These are phyloP conservation scores for Kryptolebias ocellatus DNA, from an alignment of 2,797 vertebrate genomes.

Conservation along the genomic window DNA sequence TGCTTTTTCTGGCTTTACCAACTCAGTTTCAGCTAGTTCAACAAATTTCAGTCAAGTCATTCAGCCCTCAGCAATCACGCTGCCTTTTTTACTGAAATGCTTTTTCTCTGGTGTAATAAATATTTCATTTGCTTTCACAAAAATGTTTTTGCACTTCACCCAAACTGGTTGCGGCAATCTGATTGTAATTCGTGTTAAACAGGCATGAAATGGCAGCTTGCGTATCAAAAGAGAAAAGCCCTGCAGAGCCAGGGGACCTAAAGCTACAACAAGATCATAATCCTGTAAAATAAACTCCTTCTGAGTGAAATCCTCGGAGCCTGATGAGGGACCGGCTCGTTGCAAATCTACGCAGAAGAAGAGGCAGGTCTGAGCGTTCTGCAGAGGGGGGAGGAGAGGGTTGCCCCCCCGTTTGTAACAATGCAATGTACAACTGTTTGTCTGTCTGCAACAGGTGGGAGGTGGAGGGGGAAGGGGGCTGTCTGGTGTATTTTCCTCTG, in stretches of 20 bases:
- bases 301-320: conserved; percentile 43
- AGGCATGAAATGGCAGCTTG: neutral
- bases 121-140: too few relatives aligned
- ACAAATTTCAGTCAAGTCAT: too few relatives aligned
- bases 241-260: conserved; percentile 12
- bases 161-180: too few relatives aligned
- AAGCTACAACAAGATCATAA: conserved; percentile 35
- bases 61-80: too few relatives aligned
- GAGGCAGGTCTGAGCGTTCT: conserved; percentile 58
- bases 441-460: conserved; percentile 78
- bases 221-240: conserved; percentile 18
- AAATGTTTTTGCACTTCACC: too few relatives aligned
- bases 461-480: conserved; percentile 40
- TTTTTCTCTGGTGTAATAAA: too few relatives aligned
- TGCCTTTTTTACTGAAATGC: too few relatives aligned
- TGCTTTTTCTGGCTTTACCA: too few relatives aligned
- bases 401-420: conserved; percentile 66
- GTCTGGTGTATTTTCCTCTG: conserved; percentile 68
- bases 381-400: conserved; percentile 31
- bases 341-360: conserved; percentile 36
- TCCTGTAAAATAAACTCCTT: conserved; percentile 37
- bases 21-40: too few relatives aligned
- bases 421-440: conserved; percentile 77
- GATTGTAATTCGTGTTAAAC: conserved; percentile 1
- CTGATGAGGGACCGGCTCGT: conserved; percentile 61